Evolutionary conservation across 2,797 vertebrate species (phyloP).

Genomic region (Mallotus villosus): DNA sequence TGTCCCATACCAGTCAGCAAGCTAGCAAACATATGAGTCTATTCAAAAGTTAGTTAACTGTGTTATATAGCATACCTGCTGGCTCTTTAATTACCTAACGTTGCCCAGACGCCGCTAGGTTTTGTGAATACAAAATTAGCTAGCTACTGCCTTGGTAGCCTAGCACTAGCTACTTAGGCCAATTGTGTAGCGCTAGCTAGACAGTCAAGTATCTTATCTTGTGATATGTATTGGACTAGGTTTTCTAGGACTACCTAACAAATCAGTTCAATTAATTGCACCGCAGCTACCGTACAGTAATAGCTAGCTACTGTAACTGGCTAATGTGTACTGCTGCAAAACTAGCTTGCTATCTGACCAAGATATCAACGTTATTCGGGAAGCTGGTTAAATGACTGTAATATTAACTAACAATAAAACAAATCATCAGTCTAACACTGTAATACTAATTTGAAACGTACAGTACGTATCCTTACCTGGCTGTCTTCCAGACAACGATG

Average conservation of each 20-base stretch:
- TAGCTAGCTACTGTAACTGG: slow-evolving; percentile 7
- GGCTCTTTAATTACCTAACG: no score
- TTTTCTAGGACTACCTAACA: not conserved
- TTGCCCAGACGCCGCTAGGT: no score
- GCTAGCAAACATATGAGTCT: no score
- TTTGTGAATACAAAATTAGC: no score
- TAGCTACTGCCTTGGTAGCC: no score
- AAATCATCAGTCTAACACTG: not conserved
- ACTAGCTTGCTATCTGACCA: not conserved
- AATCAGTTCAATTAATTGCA: not conserved
- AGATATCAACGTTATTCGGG: not conserved
- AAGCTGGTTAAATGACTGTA: not conserved
- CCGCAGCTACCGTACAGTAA: not conserved
- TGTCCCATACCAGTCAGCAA: no score
- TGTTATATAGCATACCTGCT: no score
- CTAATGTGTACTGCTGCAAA: not conserved
- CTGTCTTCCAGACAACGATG: slow-evolving; percentile 31
- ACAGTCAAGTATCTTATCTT: no score
- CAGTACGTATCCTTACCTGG: slow-evolving; percentile 24
- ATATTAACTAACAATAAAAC: not conserved
- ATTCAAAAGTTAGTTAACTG: no score
- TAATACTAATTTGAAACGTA: not conserved
- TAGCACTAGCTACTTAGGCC: no score
- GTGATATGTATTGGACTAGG: no score
- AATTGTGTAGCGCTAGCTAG: no score